phyloP scores from a whole-genome alignment of 2,797 vertebrate genomes.

The Pseudocheirus occidentalis region DNA sequence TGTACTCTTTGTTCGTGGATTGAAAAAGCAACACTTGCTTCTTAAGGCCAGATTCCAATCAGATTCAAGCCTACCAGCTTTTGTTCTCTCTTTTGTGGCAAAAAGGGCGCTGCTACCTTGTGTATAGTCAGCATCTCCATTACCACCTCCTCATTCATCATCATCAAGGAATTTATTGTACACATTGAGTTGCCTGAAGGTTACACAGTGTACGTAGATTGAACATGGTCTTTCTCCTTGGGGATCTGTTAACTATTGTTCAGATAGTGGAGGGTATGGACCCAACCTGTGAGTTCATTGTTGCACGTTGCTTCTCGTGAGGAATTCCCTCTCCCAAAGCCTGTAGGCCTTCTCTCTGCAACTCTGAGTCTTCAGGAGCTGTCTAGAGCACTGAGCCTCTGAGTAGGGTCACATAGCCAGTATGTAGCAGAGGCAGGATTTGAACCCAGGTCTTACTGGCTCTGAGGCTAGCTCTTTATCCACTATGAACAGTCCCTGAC shows the following conservation, averaged over 20 bases:
- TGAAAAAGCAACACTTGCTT: not conserved
- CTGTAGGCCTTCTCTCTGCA: not conserved
- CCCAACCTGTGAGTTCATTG: not conserved
- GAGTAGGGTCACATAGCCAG: not conserved
- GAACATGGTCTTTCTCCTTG: not conserved
- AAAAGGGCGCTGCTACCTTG: not conserved
- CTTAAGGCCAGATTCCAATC: not conserved
- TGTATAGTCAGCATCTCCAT: not conserved
- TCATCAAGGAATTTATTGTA: not conserved
- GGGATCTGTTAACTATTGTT: not conserved
- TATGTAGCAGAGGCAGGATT: not conserved
- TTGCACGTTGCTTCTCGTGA: not conserved
- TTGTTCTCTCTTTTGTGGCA: not conserved
- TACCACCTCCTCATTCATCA: not conserved
- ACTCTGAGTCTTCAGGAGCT: not conserved
- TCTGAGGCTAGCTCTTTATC: not conserved
- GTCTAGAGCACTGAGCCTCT: not conserved
- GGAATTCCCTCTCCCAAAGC: not conserved
- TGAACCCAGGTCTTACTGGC: not conserved
- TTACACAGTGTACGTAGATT: not conserved
- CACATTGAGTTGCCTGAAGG: not conserved
- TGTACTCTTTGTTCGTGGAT: not conserved
- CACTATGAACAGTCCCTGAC: not conserved
- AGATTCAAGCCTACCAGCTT: not conserved
- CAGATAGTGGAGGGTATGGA: not conserved